Percentiles rank a stretch among this genome's conserved stretches.
Evolutionary conservation across 2,888 invertebrate genomes (phyloP).

Genomic region (Punctoribates punctum): DNA sequence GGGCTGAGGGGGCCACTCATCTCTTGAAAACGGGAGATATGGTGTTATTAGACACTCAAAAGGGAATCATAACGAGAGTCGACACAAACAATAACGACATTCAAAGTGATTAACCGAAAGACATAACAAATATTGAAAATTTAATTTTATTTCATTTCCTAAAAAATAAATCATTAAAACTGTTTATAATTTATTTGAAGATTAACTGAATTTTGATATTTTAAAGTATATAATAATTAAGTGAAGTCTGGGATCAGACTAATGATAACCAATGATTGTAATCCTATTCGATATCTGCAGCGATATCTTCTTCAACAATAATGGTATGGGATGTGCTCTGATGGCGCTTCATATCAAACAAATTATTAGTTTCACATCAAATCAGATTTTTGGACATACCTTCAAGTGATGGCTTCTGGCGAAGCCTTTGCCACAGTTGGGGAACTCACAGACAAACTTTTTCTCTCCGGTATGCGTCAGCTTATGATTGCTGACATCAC

Average conservation of each 20-base stretch:
- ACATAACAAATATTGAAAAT: too few species aligned
- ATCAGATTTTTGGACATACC: background rate
- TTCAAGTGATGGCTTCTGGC: slow-evolving; percentile 24
- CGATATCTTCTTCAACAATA: background rate
- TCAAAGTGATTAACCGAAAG: background rate
- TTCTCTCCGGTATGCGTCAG: slow-evolving; percentile 39
- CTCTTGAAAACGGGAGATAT: slow-evolving; percentile 47
- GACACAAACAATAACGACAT: background rate
- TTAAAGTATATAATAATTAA: too few species aligned
- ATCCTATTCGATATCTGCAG: background rate
- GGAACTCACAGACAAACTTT: slow-evolving; percentile 23
- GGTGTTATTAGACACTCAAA: slow-evolving; percentile 44
- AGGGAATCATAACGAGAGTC: slow-evolving; percentile 44
- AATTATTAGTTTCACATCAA: background rate
- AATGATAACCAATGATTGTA: background rate
- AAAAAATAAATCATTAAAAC: too few species aligned
- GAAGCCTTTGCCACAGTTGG: slow-evolving; percentile 26
- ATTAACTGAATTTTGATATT: too few species aligned
- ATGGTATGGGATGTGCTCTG: background rate
- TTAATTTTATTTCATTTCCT: too few species aligned
- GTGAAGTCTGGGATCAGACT: too few species aligned
- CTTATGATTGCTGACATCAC: slow-evolving; percentile 35
- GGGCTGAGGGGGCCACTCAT: slow-evolving; percentile 64
- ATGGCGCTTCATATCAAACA: background rate
- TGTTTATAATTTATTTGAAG: too few species aligned